Evolutionary conservation across 2,797 vertebrate genomes (phyloP).

Genomic region (Anisognathus igniventris): DNA sequence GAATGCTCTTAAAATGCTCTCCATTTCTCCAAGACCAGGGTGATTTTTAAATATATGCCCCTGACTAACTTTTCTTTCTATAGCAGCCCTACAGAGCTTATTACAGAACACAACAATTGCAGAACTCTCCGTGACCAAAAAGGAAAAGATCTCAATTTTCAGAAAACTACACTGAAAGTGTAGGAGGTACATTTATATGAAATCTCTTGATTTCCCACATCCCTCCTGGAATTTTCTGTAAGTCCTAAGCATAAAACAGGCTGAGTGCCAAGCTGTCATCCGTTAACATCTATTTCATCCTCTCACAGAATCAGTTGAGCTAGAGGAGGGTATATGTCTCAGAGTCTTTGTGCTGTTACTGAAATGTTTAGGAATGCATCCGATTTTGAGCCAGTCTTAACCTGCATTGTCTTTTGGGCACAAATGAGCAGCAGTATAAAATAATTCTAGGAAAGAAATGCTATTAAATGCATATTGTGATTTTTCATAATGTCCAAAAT

Average conservation of each 20-base stretch:
- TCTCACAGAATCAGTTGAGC: not conserved
- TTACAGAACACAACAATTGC: not conserved
- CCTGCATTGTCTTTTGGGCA: not conserved
- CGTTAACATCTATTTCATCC: not conserved
- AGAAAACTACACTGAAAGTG: not conserved
- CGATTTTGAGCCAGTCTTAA: not conserved
- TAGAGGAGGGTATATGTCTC: not conserved
- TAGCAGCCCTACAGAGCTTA: not conserved
- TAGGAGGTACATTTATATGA: not conserved
- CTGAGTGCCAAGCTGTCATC: constrained; percentile 2
- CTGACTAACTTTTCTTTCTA: not conserved
- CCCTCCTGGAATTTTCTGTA: not conserved
- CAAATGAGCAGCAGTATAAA: not conserved
- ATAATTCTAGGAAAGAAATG: not conserved
- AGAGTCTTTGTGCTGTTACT: not conserved
- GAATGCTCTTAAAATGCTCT: not conserved
- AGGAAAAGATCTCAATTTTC: not conserved
- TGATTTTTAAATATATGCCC: not conserved
- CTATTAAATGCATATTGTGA: not conserved
- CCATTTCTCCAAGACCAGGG: not conserved
- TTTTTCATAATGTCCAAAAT: not conserved
- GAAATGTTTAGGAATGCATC: not conserved
- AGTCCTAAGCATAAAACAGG: not conserved
- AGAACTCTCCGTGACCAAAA: not conserved
- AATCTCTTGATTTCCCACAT: constrained; percentile 5